Evolutionary conservation across 2,797 vertebrate species (phyloP).

Genomic region (Choloepus didactylus): DNA sequence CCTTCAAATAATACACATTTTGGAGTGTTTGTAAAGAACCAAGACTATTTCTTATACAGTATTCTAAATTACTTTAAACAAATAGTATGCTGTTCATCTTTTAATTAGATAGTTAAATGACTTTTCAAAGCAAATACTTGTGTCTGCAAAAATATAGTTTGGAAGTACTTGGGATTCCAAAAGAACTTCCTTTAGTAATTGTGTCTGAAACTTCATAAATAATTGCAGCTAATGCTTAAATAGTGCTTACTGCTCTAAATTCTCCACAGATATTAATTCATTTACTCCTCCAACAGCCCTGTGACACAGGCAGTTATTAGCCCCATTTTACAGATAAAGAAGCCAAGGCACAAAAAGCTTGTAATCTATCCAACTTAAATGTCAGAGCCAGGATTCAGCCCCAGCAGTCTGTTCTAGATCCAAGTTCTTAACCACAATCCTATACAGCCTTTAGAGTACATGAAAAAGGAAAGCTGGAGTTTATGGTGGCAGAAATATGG

Average conservation of each 20-base stretch:
- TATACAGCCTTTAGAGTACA: neutral
- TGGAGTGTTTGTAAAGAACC: constrained; percentile 16
- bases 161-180: constrained; percentile 40
- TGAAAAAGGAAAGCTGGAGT: constrained; percentile 9
- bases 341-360: neutral
- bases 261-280: neutral
- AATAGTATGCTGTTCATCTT: neutral
- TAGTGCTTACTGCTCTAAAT: neutral
- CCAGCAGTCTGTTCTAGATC: neutral
- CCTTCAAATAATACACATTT: constrained; percentile 9
- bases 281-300: neutral
- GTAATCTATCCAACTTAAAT: neutral
- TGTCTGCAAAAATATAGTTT: constrained; percentile 33
- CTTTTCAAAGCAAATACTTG: constrained; percentile 42
- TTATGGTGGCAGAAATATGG: neutral
- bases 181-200: neutral
- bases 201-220: constrained; percentile 36
- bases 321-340: neutral
- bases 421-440: neutral
- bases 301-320: neutral
- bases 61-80: constrained; percentile 32
- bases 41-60: neutral
- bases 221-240: constrained; percentile 4
- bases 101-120: neutral
- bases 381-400: neutral